Evolutionary conservation across 1,140 invertebrate genomes (phyloP), one percentile per base, ranked within the genome.

Genomic region (Rhysida immarginata): DNA sequence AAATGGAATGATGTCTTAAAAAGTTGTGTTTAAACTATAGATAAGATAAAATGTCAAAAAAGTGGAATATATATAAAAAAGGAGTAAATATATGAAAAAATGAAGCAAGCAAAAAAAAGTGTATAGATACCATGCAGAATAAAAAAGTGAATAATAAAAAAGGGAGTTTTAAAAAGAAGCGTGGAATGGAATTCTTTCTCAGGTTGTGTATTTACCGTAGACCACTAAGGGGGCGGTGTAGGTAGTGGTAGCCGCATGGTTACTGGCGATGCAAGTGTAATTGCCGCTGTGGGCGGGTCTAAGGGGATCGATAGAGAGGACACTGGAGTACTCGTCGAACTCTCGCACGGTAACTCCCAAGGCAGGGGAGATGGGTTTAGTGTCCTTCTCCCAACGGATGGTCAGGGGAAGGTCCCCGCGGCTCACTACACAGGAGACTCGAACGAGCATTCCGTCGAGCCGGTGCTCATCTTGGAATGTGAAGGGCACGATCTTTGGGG

Each of bases 351-450:
- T 59, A 35, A 72, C 63, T 42, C 44, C 50, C 18, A 67, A 59
- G 44, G 69, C 66, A 13, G 65, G 65, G 0, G 66, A 60, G 27
- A 73, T 66, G 8, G 60, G 55, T 20, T 61, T 20, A 21, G 66
- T 67, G 58, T 74, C 69, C 56, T 72, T 72, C 24, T 65, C 62
- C 72, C 72, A 74, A 23, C 60, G 55, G 23, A 74, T 65, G 27
- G 62, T 61, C 14, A 74, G 62, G 21, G 72, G 72, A 29, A 68
- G 62, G 57, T 74, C 72, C 8, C 72, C 72, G 54, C 92, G 88
- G 65, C 91, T 81, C 61, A 96, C 88, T 65, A 90, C 85, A 72
- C 93, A 96, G 55, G 89, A 85, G 60, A 96, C 86, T 11, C 69
- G 68, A 2, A 73, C 67, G 41, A 72, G 61, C 60, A 72, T 70